Evolutionary conservation across 1,140 invertebrate species (phyloP), one percentile per base, ranked within the genome.

Genomic region (Drosophila pruinosa): DNA sequence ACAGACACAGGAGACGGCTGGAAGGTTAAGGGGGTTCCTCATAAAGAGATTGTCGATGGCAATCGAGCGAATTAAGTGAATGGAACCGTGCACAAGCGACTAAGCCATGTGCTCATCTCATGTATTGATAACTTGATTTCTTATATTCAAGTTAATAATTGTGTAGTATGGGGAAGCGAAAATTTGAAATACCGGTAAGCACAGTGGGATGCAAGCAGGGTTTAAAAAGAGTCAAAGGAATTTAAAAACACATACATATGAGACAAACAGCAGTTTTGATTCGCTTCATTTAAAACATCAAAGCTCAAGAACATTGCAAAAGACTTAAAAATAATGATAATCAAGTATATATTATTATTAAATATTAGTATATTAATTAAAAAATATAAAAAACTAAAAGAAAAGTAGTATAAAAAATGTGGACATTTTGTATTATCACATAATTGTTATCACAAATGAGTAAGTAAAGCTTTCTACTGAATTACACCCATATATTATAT

Each of bases 11-110:
- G 12, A 22, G 43, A 6, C 1, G 24, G n/a, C 15, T 19, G 8
- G 8, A 5, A 22, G 43, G 21, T 14, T 14, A 24, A 24, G 3
- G 43, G 43, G 19, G 1, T 14, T 26, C 15, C 14, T 14, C 28
- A 41, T 34, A 34, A 8, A 54, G 19, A 45, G 41, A 48, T 48
- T 28, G 39, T 31, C 45, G 22, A 28, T 62, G 59, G 4, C 19
- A 21, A 57, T 24, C 19, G 54, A 38, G 34, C 45, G 22, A 52
- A 28, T 70, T 39, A 36, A 58, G 63, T 70, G 45, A 38, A 59
- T 57, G 5, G 36, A 72, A 72, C 54, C 59, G 47, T 63, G 52
- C 50, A 22, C 12, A 41, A 43, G 53, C 50, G 53, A 39, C 62
- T 65, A 47, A 21, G 24, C 31, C 61, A 70, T 63, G 70, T 59